A percentile compares a stretch with the other conserved stretches of the same genome.
Conservation (phyloP, 53 echinoderm and acorn worm genomes). For the Patiria pectinifera region DNA sequence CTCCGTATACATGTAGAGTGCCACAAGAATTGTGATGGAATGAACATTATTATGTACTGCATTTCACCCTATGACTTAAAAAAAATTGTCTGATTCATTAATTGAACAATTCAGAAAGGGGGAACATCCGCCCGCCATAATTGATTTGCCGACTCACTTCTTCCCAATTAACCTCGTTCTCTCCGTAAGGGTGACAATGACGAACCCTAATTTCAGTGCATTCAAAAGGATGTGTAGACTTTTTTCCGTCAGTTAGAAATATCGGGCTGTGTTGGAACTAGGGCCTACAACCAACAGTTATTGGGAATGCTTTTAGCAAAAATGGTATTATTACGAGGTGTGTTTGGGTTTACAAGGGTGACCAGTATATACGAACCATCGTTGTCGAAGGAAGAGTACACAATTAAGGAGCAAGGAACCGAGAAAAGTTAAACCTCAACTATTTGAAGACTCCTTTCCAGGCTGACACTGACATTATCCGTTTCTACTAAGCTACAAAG, state of each 20-base stretch:
- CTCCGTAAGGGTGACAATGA: background rate
- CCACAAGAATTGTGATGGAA: background rate
- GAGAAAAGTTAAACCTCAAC: no score
- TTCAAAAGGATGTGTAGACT: background rate
- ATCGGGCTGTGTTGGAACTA: background rate
- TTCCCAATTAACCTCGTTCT: constrained; percentile 30
- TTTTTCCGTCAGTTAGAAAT: background rate
- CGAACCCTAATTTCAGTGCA: background rate
- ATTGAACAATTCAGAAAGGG: background rate
- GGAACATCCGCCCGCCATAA: background rate
- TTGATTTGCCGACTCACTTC: constrained; percentile 30
- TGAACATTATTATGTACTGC: background rate
- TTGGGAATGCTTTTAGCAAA: background rate
- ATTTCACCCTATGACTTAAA: background rate
- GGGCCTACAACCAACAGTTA: background rate
- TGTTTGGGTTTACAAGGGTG: background rate
- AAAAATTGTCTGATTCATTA: background rate
- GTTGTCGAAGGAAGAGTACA: no score
- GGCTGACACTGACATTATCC: no score
- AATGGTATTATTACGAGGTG: background rate
- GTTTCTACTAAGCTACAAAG: no score
- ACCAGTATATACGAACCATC: no score
- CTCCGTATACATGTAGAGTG: background rate
- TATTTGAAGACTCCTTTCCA: no score
- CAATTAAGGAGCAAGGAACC: no score